These are phyloP conservation scores for Ctena decussata DNA, from an alignment of 2,888 invertebrate species.

Conservation along the genomic window DNA sequence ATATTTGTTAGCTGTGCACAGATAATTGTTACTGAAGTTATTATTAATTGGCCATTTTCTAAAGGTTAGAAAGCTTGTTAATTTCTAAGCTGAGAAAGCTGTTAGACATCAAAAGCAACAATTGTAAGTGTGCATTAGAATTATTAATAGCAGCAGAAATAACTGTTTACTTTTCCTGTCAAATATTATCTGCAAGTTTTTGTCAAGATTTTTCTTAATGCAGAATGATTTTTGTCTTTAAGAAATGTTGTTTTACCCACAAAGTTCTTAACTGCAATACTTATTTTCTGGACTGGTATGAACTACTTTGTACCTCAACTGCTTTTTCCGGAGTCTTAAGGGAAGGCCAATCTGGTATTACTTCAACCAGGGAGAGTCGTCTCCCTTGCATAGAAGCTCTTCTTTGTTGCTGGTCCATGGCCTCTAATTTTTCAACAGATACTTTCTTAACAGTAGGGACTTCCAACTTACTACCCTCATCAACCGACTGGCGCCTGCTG, in stretches of 20 bases:
- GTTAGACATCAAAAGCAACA: conserved; percentile 12
- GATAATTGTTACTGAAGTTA: too few relatives aligned
- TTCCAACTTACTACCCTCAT: conserved; percentile 71
- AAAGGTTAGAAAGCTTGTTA: background rate
- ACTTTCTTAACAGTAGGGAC: conserved; percentile 75
- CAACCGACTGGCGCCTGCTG: conserved; percentile 77
- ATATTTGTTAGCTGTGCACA: too few relatives aligned
- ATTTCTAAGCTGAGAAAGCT: background rate
- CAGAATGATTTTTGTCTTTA: too few relatives aligned
- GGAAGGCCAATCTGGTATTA: conserved; percentile 98
- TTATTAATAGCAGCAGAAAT: background rate
- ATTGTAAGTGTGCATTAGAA: conserved; percentile 7
- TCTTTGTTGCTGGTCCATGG: conserved; percentile 77
- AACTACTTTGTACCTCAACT: conserved; percentile 77
- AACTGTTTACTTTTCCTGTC: conserved; percentile 8
- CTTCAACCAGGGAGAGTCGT: conserved; percentile 89
- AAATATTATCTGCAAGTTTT: too few relatives aligned
- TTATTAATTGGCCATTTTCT: too few relatives aligned
- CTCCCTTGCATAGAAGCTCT: conserved; percentile 81
- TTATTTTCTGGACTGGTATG: too few relatives aligned
- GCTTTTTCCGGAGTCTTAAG: conserved; percentile 87
- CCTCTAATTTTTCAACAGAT: conserved; percentile 80
- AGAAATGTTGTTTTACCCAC: too few relatives aligned
- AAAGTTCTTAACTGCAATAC: too few relatives aligned
- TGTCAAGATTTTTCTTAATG: too few relatives aligned